A percentile compares a stretch with the other conserved stretches of the same genome.
These are phyloP conservation scores for Saccostrea echinata DNA, from an alignment of 1,140 invertebrate genomes.

Conservation along the genomic window DNA sequence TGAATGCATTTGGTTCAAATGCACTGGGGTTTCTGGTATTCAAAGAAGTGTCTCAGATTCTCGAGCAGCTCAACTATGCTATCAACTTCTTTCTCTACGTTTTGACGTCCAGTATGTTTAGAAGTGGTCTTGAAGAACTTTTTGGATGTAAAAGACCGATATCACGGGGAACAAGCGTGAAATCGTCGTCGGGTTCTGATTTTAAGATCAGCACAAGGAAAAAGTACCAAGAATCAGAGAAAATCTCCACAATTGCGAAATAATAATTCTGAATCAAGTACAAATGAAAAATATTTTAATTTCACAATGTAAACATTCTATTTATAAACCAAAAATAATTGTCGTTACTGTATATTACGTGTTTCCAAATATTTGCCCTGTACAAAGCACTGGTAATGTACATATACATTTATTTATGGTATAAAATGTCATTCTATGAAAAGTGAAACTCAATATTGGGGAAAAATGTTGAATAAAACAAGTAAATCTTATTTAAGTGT, in stretches of 20 bases:
- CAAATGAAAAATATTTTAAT: too few species aligned
- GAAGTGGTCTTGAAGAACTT: constrained; percentile 35
- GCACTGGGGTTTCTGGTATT: constrained; percentile 41
- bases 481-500: too few species aligned
- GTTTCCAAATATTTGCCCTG: too few species aligned
- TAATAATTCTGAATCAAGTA: background rate
- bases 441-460: too few species aligned
- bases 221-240: background rate
- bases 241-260: background rate
- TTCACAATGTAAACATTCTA: too few species aligned
- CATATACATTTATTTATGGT: too few species aligned
- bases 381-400: too few species aligned
- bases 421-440: too few species aligned
- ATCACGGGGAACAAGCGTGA: background rate
- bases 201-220: background rate
- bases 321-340: too few species aligned
- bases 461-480: too few species aligned
- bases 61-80: constrained; percentile 57
- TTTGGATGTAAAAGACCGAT: background rate
- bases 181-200: background rate
- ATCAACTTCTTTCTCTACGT: constrained; percentile 57
- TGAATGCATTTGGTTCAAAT: constrained; percentile 50
- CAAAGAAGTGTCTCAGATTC: constrained; percentile 42
- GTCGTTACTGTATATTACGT: too few species aligned
- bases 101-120: constrained; percentile 45